Evolutionary conservation across 37 sponge, comb jelly and placozoan genomes (phyloP).

Genomic region (Ephydatia muelleri): DNA sequence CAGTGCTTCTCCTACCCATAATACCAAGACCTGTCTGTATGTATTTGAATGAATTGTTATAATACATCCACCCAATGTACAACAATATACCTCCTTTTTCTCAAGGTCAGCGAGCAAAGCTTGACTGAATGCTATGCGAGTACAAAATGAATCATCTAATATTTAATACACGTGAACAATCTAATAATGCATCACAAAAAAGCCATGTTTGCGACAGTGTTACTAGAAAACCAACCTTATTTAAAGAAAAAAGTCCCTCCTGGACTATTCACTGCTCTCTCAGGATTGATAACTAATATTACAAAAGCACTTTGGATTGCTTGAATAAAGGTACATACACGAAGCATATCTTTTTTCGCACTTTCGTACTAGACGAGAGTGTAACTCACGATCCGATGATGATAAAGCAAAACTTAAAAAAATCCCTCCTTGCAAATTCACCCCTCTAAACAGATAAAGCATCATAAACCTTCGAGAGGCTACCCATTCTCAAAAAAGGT

Average conservation of each 20-base stretch:
- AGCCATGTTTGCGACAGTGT: too few relatives aligned
- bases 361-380: not conserved
- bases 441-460: not conserved
- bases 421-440: not conserved
- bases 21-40: too few relatives aligned
- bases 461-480: not conserved
- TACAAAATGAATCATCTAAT: too few relatives aligned
- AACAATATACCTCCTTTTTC: too few relatives aligned
- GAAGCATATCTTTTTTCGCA: not conserved
- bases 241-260: not conserved
- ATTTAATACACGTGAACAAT: too few relatives aligned
- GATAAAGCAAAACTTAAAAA: not conserved
- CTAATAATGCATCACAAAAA: too few relatives aligned
- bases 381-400: not conserved
- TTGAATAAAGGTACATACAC: not conserved
- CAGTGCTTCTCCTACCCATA: too few relatives aligned
- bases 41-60: too few relatives aligned
- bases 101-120: too few relatives aligned
- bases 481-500: not conserved
- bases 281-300: not conserved
- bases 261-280: not conserved
- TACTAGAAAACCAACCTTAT: too few relatives aligned
- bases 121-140: too few relatives aligned
- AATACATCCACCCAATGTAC: too few relatives aligned
- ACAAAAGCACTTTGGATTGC: not conserved